Conservation (phyloP, 2,888 invertebrate genomes). For the Cantharis flavilabris region DNA sequence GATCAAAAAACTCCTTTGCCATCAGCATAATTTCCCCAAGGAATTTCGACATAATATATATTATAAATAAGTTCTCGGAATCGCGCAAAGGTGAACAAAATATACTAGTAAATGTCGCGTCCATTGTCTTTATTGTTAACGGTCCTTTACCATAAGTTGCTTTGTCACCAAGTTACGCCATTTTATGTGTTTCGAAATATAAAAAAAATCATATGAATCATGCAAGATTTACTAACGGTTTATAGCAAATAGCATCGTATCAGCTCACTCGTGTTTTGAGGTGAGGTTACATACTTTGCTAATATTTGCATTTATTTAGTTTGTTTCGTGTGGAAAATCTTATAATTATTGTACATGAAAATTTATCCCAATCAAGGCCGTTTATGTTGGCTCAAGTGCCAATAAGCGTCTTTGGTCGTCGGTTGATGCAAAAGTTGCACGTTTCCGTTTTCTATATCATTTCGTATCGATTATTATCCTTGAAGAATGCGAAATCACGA, state of each 20-base stretch:
- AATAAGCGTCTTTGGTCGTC: no score
- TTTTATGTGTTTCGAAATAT: conserved; percentile 14
- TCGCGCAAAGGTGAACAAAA: background rate
- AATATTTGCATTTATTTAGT: conserved; percentile 8
- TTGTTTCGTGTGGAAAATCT: background rate
- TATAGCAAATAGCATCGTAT: background rate
- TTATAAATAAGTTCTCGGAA: background rate
- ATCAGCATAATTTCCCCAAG: background rate
- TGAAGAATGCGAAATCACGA: background rate
- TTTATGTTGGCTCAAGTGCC: background rate
- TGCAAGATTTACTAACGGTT: conserved; percentile 18
- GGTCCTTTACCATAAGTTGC: conserved; percentile 11
- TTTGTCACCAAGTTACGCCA: conserved; percentile 22
- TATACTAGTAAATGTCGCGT: background rate
- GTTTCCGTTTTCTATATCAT: no score
- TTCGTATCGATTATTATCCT: no score
- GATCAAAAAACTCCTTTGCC: background rate
- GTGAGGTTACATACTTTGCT: conserved; percentile 11
- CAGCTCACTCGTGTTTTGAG: conserved; percentile 3
- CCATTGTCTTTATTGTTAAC: background rate
- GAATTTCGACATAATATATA: background rate
- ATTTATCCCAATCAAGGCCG: background rate
- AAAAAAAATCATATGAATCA: conserved; percentile 16
- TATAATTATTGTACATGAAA: background rate
- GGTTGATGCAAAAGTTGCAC: no score